phyloP scores from a whole-genome alignment of 1,140 invertebrate genomes.

The Drosophila paulistorum region DNA sequence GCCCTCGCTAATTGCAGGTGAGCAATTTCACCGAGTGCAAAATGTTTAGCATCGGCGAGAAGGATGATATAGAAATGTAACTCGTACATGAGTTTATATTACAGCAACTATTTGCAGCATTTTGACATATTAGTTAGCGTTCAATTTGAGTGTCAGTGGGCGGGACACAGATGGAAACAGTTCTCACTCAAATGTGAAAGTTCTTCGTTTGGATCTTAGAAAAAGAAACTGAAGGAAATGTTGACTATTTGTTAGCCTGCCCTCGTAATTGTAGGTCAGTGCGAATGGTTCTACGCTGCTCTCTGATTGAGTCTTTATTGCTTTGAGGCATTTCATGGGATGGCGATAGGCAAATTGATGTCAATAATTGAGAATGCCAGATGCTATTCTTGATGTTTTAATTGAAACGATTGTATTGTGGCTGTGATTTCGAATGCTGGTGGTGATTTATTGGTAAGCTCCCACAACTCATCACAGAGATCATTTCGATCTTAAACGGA shows the following conservation, averaged over 20 bases:
- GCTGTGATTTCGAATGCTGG: not conserved
- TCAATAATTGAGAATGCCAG: conserved; percentile 46
- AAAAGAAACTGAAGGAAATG: too few relatives aligned
- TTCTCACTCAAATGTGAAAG: too few relatives aligned
- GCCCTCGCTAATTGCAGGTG: conserved; percentile 55
- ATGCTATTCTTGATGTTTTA: conserved; percentile 38
- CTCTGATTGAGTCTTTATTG: conserved; percentile 12
- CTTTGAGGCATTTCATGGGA: conserved; percentile 8
- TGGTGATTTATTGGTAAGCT: not conserved
- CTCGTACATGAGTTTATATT: not conserved
- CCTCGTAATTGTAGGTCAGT: conserved; percentile 27
- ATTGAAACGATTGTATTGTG: conserved; percentile 18
- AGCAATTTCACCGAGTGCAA: conserved; percentile 41
- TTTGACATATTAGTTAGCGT: conserved; percentile 54
- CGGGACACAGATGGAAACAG: not conserved
- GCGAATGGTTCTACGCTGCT: conserved; percentile 19
- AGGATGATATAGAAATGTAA: not conserved
- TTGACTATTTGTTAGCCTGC: not conserved
- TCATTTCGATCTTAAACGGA: not conserved
- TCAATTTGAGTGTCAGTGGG: conserved; percentile 20
- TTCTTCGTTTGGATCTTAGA: too few relatives aligned
- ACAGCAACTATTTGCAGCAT: conserved; percentile 2
- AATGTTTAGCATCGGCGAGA: conserved; percentile 39
- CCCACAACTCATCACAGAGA: not conserved
- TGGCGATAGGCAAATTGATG: conserved; percentile 50